Percentiles rank a stretch among this genome's conserved stretches.
phyloP scores from a whole-genome alignment of 2,113 vertebrate species.

The Mustelus asterias region DNA sequence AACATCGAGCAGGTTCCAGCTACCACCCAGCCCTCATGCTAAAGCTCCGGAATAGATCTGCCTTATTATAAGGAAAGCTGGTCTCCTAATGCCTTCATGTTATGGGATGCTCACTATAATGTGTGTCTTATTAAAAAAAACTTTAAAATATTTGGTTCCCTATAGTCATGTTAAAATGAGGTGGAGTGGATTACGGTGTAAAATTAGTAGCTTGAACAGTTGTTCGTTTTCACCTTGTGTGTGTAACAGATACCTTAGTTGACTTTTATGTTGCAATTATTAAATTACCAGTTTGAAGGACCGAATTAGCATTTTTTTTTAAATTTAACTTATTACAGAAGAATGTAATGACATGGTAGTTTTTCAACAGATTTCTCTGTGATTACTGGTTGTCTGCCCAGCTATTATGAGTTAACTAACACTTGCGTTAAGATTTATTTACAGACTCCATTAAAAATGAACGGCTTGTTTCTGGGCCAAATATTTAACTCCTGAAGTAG shows the following conservation, averaged over 20 bases:
- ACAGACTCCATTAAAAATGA: neutral
- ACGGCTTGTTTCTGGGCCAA: neutral
- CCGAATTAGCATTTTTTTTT: neutral
- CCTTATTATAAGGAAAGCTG: neutral
- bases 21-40: neutral
- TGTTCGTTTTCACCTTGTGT: neutral
- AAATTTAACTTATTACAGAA: neutral
- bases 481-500: neutral
- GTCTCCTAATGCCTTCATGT: neutral
- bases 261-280: neutral
- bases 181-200: neutral
- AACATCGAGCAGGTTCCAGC: neutral
- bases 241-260: conserved; percentile 15
- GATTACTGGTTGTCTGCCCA: neutral
- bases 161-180: neutral
- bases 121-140: neutral
- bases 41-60: neutral
- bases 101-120: neutral
- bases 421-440: neutral
- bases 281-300: neutral
- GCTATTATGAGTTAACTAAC: neutral
- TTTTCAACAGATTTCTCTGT: neutral
- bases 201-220: conserved; percentile 15
- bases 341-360: neutral
- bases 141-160: conserved; percentile 1